Base-by-base conservation (phyloP, 1,140 invertebrate species). In the Drosophila takahashii region DNA sequence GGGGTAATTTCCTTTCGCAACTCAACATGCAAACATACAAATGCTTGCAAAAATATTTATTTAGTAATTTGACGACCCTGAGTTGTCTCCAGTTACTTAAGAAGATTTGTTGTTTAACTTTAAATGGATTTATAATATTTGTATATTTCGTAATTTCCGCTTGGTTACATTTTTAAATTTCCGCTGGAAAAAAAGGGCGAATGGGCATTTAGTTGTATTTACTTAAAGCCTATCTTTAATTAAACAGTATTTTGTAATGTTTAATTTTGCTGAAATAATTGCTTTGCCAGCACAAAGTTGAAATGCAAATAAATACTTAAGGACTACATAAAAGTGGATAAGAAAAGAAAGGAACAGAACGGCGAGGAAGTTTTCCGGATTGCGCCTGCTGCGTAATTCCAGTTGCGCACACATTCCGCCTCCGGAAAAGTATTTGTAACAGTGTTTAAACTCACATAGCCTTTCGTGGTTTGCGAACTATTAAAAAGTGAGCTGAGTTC, bases 401-500 rank as follows among this genome's bases (percentile, higher is more conserved):
- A 64, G 29, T 60, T 27, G 26, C 32, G 39, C 41, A 37, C 58
- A 22, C 64, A 39, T 37, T 69, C 42, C 15, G 66, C 50, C 16
- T 56, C 26, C 64, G 64, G 66, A 47, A 70, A 69, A 69, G 64
- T 53, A 70, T 70, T 70, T 70, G 66, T 47, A 70, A 54, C 66
- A 57, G 62, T 65, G 62, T 66, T 70, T 70, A 70, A 70, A 70
- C 64, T 67, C 48, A 37, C 62, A 66, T 51, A 53, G 65, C 47
- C 65, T 10, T 52, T 37, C 64, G 66, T 70, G 64, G 66, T 39
- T 70, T 56, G 64, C 42, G 50, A 70, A 70, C 66, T 70, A 70
- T 70, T 70, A 70, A 70, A 70, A 70, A 70, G 66, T 70, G 64
- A 70, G 51, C 44, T 47, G 51, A 57, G 54, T 70, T 57, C 64